Conservation (phyloP, 1,140 invertebrate species). For the Oedothorax gibbosus region DNA sequence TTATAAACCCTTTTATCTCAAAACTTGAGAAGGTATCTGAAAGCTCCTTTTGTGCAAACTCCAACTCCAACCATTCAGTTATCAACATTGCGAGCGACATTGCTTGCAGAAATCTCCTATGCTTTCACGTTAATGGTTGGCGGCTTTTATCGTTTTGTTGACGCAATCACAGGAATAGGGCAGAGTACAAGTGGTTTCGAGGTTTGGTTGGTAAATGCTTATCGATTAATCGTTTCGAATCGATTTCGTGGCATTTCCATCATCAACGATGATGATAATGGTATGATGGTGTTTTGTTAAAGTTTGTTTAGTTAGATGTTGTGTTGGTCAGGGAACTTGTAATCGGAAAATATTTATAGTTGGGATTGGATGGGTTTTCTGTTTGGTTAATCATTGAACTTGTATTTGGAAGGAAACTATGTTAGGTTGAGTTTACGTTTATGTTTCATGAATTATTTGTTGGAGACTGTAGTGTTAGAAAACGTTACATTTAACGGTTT, state of each 20-base stretch:
- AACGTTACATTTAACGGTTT: too few relatives aligned
- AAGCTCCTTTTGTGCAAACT: background rate
- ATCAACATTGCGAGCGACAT: conserved; percentile 4
- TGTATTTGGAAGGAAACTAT: too few relatives aligned
- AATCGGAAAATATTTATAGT: too few relatives aligned
- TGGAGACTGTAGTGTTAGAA: too few relatives aligned
- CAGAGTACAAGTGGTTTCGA: background rate
- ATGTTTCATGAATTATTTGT: too few relatives aligned
- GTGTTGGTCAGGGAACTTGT: background rate
- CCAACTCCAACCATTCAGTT: background rate
- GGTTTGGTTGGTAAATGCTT: conserved; percentile 38
- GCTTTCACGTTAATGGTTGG: conserved; percentile 16
- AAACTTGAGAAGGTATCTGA: too few relatives aligned
- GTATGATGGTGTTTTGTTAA: too few relatives aligned
- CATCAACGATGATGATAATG: background rate
- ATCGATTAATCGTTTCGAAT: conserved; percentile 32
- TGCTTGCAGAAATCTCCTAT: background rate
- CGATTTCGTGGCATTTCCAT: conserved; percentile 10
- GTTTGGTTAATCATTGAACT: too few relatives aligned
- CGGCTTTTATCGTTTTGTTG: conserved; percentile 26
- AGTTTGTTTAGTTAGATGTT: background rate
- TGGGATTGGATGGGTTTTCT: too few relatives aligned
- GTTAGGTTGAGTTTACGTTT: too few relatives aligned
- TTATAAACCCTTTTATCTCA: too few relatives aligned
- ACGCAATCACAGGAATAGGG: conserved; percentile 34